Conservation (phyloP, 2,888 invertebrate genomes). For the Steromphala cineraria region DNA sequence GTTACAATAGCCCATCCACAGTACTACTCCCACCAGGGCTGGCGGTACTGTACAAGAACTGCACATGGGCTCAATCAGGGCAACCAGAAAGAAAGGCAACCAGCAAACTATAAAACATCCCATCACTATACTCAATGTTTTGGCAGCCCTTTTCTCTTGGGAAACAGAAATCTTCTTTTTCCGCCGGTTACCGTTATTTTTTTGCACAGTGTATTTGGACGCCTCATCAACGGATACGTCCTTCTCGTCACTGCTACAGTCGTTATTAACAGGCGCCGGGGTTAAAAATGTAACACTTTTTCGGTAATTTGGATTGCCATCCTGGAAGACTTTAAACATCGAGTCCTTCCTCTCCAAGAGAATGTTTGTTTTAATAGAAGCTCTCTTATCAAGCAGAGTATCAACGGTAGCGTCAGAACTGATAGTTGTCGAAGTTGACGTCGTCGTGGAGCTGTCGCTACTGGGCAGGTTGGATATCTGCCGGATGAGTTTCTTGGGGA, state of each 20-base stretch:
- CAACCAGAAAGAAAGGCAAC: slow-evolving; percentile 94
- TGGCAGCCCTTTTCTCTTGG: slow-evolving; percentile 81
- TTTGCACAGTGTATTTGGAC: slow-evolving; percentile 9
- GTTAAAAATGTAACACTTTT: slow-evolving; percentile 32
- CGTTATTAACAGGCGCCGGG: slow-evolving; percentile 18
- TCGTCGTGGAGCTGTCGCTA: slow-evolving; percentile 32
- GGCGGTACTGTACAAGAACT: slow-evolving; percentile 86
- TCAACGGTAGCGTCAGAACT: slow-evolving; percentile 23
- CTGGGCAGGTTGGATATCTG: slow-evolving; percentile 36
- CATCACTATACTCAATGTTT: slow-evolving; percentile 96
- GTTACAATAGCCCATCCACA: slow-evolving; percentile 98
- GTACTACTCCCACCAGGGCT: slow-evolving; percentile 89
- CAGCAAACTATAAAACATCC: slow-evolving; percentile 95
- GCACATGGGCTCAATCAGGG: slow-evolving; percentile 89
- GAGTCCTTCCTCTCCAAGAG: slow-evolving; percentile 21
- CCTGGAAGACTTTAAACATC: slow-evolving; percentile 20
- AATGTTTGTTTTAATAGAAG: neutral
- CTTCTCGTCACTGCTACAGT: slow-evolving; percentile 25
- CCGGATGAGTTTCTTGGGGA: slow-evolving; percentile 31
- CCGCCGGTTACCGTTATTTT: neutral
- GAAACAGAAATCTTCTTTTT: slow-evolving; percentile 50
- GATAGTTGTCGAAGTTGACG: slow-evolving; percentile 27
- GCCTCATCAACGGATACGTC: slow-evolving; percentile 16
- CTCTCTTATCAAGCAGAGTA: slow-evolving; percentile 5
- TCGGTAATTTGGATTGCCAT: neutral